Evolutionary conservation across 1,140 invertebrate genomes (phyloP).

Genomic region (Danaus melanippus): DNA sequence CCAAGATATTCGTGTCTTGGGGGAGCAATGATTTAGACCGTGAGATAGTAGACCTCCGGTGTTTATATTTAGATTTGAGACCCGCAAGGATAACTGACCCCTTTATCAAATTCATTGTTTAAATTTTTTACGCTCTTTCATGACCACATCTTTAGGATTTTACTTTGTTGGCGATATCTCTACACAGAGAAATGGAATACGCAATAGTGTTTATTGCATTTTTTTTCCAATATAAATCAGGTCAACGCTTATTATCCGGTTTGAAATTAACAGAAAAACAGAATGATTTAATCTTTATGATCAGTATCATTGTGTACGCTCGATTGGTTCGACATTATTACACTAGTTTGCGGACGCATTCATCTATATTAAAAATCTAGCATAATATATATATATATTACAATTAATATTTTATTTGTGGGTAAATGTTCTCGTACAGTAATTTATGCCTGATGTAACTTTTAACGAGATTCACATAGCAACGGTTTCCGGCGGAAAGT

Average conservation of each 20-base stretch:
- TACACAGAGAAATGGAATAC: no score
- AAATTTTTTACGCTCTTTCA: no score
- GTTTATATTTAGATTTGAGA: slow-evolving; percentile 28
- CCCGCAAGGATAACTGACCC: slow-evolving; percentile 9
- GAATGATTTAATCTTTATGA: no score
- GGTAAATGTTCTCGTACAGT: no score
- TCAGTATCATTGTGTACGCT: not conserved
- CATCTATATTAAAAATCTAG: slow-evolving; percentile 9
- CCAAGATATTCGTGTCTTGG: slow-evolving; percentile 41
- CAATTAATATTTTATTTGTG: no score
- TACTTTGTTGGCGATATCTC: no score
- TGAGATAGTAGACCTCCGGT: slow-evolving; percentile 28
- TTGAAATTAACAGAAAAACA: no score
- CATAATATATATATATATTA: no score
- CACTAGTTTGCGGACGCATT: slow-evolving; percentile 5
- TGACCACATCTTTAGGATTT: no score
- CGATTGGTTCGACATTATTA: slow-evolving; percentile 13
- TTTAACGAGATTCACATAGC: slow-evolving; percentile 35
- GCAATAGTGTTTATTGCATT: no score
- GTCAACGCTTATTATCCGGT: no score
- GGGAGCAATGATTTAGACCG: slow-evolving; percentile 43
- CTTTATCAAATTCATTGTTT: not conserved
- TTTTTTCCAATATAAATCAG: no score
- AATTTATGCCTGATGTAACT: slow-evolving; percentile 10
- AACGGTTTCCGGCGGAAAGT: slow-evolving; percentile 50